Evolutionary conservation across 2,888 invertebrate genomes (phyloP).

Genomic region (Eudemis profundana): DNA sequence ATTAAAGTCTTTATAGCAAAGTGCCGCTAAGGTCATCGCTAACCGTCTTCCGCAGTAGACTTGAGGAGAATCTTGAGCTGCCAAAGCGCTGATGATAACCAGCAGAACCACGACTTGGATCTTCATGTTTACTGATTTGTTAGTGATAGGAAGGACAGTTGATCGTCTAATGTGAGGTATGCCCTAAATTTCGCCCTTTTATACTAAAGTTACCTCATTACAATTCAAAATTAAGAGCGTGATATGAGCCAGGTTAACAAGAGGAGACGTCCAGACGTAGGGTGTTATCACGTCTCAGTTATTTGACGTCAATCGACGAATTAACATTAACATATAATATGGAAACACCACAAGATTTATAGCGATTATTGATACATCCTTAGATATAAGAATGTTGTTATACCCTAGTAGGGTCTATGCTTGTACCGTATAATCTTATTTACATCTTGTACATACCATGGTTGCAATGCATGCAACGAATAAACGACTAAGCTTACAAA

Average conservation of each 20-base stretch:
- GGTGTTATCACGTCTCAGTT: not conserved
- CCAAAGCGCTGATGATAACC: not conserved
- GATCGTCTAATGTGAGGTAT: not conserved
- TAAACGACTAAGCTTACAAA: no score
- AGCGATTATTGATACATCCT: no score
- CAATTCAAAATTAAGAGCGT: not conserved
- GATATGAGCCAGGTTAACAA: slow-evolving; percentile 2
- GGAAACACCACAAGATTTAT: no score
- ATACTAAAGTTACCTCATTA: not conserved
- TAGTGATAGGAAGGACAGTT: not conserved
- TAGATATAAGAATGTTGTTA: no score
- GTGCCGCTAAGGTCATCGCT: slow-evolving; percentile 8
- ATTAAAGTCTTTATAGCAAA: slow-evolving; percentile 19
- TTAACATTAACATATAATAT: not conserved
- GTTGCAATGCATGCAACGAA: no score
- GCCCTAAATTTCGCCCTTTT: not conserved
- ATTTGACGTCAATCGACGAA: not conserved
- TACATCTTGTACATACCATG: no score
- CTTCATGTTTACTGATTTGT: slow-evolving; percentile 5
- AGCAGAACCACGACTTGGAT: slow-evolving; percentile 16
- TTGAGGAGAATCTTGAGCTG: slow-evolving; percentile 11
- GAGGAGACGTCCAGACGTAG: not conserved
- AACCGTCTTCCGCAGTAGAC: slow-evolving; percentile 25
- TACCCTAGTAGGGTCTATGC: no score
- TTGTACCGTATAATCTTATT: no score